Conservation (phyloP, 2,113 vertebrate genomes). For the Equus quagga region DNA sequence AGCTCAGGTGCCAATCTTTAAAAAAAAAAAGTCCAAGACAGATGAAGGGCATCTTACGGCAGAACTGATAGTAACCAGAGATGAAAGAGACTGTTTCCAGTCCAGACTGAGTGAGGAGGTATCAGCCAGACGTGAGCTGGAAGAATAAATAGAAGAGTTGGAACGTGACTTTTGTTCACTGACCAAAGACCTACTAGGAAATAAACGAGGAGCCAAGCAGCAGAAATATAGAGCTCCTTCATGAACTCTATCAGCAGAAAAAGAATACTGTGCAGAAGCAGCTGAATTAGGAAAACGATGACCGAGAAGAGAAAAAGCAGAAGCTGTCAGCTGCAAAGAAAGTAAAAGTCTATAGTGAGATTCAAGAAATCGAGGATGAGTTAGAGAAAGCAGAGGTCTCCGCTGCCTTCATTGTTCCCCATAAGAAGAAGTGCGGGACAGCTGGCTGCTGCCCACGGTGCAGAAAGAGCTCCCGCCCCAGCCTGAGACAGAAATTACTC, state of each 20-base stretch:
- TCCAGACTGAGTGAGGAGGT: background rate
- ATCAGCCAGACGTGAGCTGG: background rate
- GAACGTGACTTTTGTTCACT: background rate
- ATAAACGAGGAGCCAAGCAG: background rate
- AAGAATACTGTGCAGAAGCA: background rate
- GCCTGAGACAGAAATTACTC: background rate
- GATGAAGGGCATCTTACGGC: background rate
- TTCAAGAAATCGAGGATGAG: background rate
- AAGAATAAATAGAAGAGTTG: background rate
- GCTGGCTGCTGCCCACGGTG: background rate
- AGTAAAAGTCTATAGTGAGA: background rate
- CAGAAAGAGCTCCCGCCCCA: background rate
- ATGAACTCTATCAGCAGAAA: background rate
- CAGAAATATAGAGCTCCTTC: background rate
- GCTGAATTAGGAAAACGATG: background rate
- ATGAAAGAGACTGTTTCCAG: background rate
- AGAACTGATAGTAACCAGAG: background rate
- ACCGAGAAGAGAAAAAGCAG: background rate
- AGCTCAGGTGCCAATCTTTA: no score
- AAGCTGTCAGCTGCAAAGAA: background rate
- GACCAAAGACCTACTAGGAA: background rate
- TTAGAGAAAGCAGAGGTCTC: background rate
- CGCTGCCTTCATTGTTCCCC: rapidly evolving
- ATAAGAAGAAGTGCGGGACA: background rate
- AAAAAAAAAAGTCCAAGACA: background rate